Evolutionary conservation across 2,113 vertebrate species (phyloP).

Genomic region (Otus sunia): DNA sequence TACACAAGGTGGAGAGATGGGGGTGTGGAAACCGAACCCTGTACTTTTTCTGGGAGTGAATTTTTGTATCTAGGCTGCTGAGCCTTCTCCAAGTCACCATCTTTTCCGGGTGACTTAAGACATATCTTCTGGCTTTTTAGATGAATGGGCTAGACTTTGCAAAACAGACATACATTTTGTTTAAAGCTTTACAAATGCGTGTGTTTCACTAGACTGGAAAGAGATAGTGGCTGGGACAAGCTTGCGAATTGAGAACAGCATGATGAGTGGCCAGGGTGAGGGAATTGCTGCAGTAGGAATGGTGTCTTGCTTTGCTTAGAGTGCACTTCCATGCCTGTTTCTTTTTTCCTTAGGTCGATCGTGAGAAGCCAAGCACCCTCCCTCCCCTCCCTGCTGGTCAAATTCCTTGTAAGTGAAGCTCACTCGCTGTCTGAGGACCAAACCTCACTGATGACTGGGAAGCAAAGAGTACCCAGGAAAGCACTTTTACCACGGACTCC

Average conservation of each 20-base stretch:
- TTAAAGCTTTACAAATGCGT: neutral
- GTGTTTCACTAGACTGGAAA: neutral
- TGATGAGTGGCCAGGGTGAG: neutral
- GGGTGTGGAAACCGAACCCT: neutral
- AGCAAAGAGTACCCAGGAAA: neutral
- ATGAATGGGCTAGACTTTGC: neutral
- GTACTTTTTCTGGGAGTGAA: neutral
- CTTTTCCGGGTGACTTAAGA: neutral
- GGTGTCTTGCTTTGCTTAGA: neutral
- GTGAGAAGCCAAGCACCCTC: slow-evolving; percentile 17
- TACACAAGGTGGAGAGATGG: neutral
- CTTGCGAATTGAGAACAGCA: neutral
- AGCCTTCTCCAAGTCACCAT: neutral
- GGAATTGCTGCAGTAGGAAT: neutral
- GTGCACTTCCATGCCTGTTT: neutral
- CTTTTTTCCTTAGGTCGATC: neutral
- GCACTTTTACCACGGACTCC: slow-evolving; percentile 46
- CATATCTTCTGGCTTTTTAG: neutral
- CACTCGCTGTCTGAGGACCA: neutral
- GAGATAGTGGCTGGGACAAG: neutral
- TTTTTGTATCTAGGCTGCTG: neutral
- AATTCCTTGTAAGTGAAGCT: slow-evolving; percentile 26
- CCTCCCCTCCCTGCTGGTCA: neutral
- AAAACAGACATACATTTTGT: neutral
- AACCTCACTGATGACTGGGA: slow-evolving; percentile 26